Percentiles rank a stretch among this genome's conserved stretches.
Evolutionary conservation across 2,797 vertebrate genomes (phyloP).

Genomic region (Poeciliopsis paucimaculata): DNA sequence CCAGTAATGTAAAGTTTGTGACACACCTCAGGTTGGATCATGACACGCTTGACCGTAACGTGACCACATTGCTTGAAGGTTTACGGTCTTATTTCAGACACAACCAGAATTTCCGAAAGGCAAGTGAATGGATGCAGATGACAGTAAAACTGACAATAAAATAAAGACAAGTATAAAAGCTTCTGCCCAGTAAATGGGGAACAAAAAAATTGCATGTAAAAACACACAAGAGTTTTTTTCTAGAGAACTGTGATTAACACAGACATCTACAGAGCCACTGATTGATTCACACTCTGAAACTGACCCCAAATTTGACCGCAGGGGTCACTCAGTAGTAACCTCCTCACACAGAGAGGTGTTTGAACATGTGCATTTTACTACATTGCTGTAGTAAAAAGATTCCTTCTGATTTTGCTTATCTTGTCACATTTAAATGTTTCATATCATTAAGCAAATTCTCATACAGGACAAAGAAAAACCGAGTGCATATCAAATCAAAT

Average conservation of each 20-base stretch:
- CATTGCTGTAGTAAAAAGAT: not conserved
- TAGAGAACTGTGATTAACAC: conserved; percentile 23
- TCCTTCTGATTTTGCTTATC: not conserved
- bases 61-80: conserved; percentile 47
- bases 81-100: conserved; percentile 54
- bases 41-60: conserved; percentile 46
- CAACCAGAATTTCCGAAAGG: conserved; percentile 45
- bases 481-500: not conserved
- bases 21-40: conserved; percentile 51
- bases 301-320: conserved; percentile 46
- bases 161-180: conserved; percentile 10
- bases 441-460: not conserved
- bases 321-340: conserved; percentile 61
- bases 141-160: conserved; percentile 18
- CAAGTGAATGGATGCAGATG: conserved; percentile 57
- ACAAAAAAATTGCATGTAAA: not conserved
- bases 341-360: conserved; percentile 45
- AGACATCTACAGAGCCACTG: conserved; percentile 22
- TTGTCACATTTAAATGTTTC: not conserved
- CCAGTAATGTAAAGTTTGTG: conserved; percentile 16
- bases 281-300: conserved; percentile 40
- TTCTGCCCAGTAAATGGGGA: not conserved
- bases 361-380: conserved; percentile 5
- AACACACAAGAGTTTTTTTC: not conserved
- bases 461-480: not conserved